Conservation (phyloP, 2,113 vertebrate species). For the Polyodon spathula region DNA sequence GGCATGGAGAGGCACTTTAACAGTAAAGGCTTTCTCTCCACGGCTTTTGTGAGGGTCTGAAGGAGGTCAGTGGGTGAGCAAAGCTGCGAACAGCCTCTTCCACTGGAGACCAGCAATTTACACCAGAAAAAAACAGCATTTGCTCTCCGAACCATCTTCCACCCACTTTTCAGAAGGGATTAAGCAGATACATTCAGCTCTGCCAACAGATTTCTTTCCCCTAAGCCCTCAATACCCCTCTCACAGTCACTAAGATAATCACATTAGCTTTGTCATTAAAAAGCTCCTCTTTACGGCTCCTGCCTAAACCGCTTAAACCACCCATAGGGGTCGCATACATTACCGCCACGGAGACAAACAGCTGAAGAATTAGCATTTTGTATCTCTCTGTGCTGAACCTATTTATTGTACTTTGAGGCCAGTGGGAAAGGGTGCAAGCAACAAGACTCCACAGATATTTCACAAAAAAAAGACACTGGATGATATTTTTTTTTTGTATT, state of each 20-base stretch:
- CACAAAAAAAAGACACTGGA: background rate
- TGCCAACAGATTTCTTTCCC: slow-evolving; percentile 88
- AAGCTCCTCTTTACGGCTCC: slow-evolving; percentile 81
- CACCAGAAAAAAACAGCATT: slow-evolving; percentile 67
- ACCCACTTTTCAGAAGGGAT: slow-evolving; percentile 92
- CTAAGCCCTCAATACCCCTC: slow-evolving; percentile 87
- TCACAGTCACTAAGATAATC: slow-evolving; percentile 96
- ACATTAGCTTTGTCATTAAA: slow-evolving; percentile 99
- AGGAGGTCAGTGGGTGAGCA: slow-evolving; percentile 70
- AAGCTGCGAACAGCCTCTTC: slow-evolving; percentile 75
- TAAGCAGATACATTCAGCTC: slow-evolving; percentile 97
- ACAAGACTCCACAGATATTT: slow-evolving; percentile 10
- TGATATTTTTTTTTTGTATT: too few relatives aligned
- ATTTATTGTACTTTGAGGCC: background rate
- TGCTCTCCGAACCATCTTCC: slow-evolving; percentile 82
- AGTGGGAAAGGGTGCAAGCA: slow-evolving; percentile 17
- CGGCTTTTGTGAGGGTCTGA: slow-evolving; percentile 67
- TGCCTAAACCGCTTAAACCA: slow-evolving; percentile 92
- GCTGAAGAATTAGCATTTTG: slow-evolving; percentile 62
- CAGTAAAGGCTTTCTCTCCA: slow-evolving; percentile 39
- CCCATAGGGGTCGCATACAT: slow-evolving; percentile 93
- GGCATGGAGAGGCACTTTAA: slow-evolving; percentile 42
- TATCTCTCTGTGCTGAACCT: slow-evolving; percentile 36
- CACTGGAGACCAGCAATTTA: slow-evolving; percentile 73
- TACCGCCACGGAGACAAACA: slow-evolving; percentile 68